A percentile compares a stretch with the other conserved stretches of the same genome.
Conservation (phyloP, 2,113 vertebrate species). For the Maccullochella peelii region DNA sequence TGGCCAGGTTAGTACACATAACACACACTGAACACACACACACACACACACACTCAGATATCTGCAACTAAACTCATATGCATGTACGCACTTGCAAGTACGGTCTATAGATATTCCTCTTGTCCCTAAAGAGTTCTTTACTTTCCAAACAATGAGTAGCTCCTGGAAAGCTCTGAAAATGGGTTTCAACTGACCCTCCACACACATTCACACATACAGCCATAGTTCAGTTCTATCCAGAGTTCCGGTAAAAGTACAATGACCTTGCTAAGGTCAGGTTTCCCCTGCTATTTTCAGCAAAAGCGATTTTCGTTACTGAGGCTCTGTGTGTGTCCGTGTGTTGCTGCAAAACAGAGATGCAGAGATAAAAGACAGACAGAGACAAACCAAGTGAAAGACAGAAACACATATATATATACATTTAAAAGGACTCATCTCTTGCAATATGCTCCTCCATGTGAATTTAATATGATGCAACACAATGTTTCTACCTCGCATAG, state of each 20-base stretch:
- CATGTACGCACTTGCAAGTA: conserved; percentile 5
- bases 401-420: conserved; percentile 25
- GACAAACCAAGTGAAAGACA: background rate
- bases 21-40: conserved; percentile 1
- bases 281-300: conserved; percentile 22
- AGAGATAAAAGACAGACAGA: background rate
- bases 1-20: background rate
- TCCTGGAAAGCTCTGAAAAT: conserved; percentile 69
- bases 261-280: conserved; percentile 41
- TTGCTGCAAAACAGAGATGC: background rate
- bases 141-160: conserved; percentile 76
- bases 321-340: background rate
- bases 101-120: conserved; percentile 64
- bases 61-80: background rate
- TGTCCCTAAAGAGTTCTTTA: conserved; percentile 67
- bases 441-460: conserved; percentile 12
- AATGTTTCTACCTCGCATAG: background rate
- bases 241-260: conserved; percentile 5
- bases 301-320: background rate
- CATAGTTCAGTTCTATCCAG: conserved; percentile 19
- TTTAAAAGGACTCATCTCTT: conserved; percentile 21
- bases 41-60: background rate
- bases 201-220: background rate
- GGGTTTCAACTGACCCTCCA: conserved; percentile 37
- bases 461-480: conserved; percentile 10